phyloP scores from a whole-genome alignment of 2,113 vertebrate species.

The Acrocephalus arundinaceus region DNA sequence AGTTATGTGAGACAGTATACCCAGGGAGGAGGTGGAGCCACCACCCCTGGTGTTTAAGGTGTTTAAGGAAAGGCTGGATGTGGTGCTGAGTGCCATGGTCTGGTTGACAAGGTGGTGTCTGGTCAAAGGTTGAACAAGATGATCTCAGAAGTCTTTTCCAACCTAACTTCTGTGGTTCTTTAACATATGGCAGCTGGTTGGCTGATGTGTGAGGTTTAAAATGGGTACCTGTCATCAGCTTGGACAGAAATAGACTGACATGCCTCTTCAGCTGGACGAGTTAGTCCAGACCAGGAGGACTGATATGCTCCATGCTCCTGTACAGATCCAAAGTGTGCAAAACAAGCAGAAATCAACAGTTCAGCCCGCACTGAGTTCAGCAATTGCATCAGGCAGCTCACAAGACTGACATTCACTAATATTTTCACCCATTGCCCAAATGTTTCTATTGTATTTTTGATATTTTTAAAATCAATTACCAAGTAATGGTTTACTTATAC shows the following conservation, averaged over 20 bases:
- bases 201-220: neutral
- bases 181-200: neutral
- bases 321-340: neutral
- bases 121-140: fast-evolving
- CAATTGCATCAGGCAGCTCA: fast-evolving
- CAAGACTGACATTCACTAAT: neutral
- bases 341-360: neutral
- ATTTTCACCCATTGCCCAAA: neutral
- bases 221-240: neutral
- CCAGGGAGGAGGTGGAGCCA: neutral
- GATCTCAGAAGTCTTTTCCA: neutral
- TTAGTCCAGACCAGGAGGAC: neutral
- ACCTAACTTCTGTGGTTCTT: neutral
- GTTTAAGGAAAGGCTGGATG: neutral
- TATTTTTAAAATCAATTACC: too few relatives aligned
- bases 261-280: neutral
- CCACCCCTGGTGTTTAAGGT: too few relatives aligned
- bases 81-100: neutral
- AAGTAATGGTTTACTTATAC: too few relatives aligned
- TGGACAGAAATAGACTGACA: neutral
- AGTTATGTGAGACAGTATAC: neutral
- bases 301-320: neutral
- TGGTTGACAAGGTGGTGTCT: neutral
- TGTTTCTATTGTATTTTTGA: neutral
- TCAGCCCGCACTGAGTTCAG: neutral